Base-by-base conservation (phyloP, 2,797 vertebrate genomes). In the Oophaga sylvatica region DNA sequence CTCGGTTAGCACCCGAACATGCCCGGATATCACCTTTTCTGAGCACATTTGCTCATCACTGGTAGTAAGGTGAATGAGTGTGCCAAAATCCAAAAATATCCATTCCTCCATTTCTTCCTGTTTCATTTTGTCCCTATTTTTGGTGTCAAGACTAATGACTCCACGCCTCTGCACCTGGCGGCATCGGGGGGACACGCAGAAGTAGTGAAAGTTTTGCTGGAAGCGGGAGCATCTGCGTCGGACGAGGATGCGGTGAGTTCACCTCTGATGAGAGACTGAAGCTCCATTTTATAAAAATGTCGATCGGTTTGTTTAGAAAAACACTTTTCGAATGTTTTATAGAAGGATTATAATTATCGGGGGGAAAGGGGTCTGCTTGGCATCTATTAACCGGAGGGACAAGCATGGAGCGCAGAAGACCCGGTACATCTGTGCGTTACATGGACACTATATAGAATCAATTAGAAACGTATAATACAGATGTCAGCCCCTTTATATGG, bases 121-220 rank as follows among this genome's bases (percentile, higher is more conserved):
- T 6, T 73, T 73, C 1, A 7, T 41, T 31, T 86, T 41, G 35
- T 41, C 35, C 48, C 48, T 53, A 4, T 53, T 53, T 11, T 11
- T 53, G 48, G 48, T 53, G 48, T 87, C 12, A 89, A 94, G 93
- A 92, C 90, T 15, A 92, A 90, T 10, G 90, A 91, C 60, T 93
- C 92, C 41, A 90, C 90, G 19, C 92, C 93, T 0, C 81, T 94
- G 81, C 93, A 94, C 77, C 87, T 94, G 86, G 93, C 93, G 8
- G 91, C 93, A 0, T 89, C 92, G 5, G 93, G 93, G 2, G 93
- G 93, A 57, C 93, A 94, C 48, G 65, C 90, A 0, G 93, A 94
- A 84, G 92, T 93, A 10, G 91, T 94, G 35, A 93, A 90, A 63
- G 91, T 92, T 31, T 88, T 94, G 41, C 84, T 94, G 86, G 93